Evolutionary conservation across 2,797 vertebrate genomes (phyloP), one percentile per base, ranked within the genome.

Genomic region (Valencia hispanica): DNA sequence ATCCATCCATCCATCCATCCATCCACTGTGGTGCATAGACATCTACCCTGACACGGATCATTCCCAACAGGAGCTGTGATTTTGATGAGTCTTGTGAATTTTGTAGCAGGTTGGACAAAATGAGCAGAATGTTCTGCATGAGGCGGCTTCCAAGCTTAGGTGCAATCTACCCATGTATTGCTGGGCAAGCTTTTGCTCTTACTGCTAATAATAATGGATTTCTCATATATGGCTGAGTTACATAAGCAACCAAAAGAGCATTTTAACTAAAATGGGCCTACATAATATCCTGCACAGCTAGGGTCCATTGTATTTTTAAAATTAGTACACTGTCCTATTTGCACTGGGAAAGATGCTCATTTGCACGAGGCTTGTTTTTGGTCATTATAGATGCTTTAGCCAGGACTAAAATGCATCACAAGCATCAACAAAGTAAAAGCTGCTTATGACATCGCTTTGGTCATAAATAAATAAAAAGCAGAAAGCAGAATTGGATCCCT

Each of bases 391-490:
- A 34, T 12, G 55, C 78, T 83, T 10, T 9, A 69, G 72, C 70
- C 68, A 41, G 59, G 79, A 25, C 69, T 50, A 30, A 74, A 71
- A 78, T 55, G 59, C 20, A 80, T 83, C 76, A 7, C 45, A 1
- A 75, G 41, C 0, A 17, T 73, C 50, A 77, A 17, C 25, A 71
- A 34, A 17, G 39, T 51, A 0, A 0, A 82, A 84, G 70, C 15
- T 66, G 81, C 59, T 77, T 79, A 75, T 73, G 53, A 45, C 50
- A 68, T 65, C 72, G 41, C 63, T 72, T 78, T 68, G n/a, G 47
- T 68, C 0, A 48, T 34, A 17, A 73, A 88, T 82, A 87, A 82
- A 85, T 82, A 65, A 78, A n/a, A 55, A 1, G 36, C 27, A 53
- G 70, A 84, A 43, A 73, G 30, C 47, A 70, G 71, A 81, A 84